Conservation (phyloP, 2,888 invertebrate genomes). For the Cantharis lateralis region DNA sequence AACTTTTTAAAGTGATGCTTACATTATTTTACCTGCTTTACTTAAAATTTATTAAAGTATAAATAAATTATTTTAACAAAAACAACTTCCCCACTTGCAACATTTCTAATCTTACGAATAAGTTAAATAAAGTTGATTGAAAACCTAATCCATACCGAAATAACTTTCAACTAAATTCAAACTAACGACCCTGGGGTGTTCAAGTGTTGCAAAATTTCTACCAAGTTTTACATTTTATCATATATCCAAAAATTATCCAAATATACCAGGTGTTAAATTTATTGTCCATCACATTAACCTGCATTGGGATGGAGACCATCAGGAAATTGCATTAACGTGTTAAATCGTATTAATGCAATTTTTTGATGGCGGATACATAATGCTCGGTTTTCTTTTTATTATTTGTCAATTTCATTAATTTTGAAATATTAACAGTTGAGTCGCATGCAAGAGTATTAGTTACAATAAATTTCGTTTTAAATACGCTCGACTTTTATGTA, state of each 20-base stretch:
- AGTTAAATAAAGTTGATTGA: not conserved
- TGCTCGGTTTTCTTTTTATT: too few relatives aligned
- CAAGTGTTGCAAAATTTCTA: not conserved
- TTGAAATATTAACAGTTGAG: not conserved
- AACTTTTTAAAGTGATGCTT: not conserved
- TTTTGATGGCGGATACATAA: too few relatives aligned
- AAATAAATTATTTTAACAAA: not conserved
- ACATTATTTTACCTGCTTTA: not conserved
- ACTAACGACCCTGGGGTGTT: not conserved
- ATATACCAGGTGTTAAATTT: too few relatives aligned
- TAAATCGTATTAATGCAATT: too few relatives aligned
- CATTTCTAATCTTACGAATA: not conserved
- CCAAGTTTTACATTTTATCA: not conserved
- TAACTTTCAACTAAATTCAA: not conserved
- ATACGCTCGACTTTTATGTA: slow-evolving; percentile 1
- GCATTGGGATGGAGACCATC: too few relatives aligned
- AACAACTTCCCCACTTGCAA: not conserved
- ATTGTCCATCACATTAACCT: too few relatives aligned
- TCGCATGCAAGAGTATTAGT: slow-evolving; percentile 1
- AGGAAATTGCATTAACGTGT: too few relatives aligned
- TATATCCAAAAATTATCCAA: not conserved
- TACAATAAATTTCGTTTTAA: slow-evolving; percentile 16
- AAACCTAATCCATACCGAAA: not conserved
- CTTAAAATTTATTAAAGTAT: not conserved
- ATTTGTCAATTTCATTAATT: not conserved